Evolutionary conservation across 1,140 invertebrate genomes (phyloP).

Genomic region (Aculops lycopersici): DNA sequence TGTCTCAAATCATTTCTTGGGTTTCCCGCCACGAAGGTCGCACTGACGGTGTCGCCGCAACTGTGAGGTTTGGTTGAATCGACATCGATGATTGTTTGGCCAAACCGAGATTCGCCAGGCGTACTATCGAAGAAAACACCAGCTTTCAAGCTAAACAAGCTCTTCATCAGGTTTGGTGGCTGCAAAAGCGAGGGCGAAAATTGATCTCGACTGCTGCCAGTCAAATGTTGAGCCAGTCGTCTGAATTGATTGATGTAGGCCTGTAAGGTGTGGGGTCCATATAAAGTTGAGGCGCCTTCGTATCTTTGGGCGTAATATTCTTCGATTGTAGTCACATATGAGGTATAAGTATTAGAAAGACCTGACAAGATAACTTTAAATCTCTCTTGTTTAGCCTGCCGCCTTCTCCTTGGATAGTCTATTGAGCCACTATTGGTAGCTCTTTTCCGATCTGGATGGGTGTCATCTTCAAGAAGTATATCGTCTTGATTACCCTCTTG

Average conservation of each 20-base stretch:
- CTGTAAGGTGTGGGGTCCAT: slow-evolving; percentile 40
- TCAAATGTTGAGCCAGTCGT: slow-evolving; percentile 28
- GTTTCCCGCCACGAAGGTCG: slow-evolving; percentile 27
- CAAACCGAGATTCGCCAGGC: slow-evolving; percentile 32
- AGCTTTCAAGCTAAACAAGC: slow-evolving; percentile 35
- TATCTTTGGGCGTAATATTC: slow-evolving; percentile 76
- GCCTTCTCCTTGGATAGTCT: slow-evolving; percentile 4
- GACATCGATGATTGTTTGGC: slow-evolving; percentile 35
- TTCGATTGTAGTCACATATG: slow-evolving; percentile 59
- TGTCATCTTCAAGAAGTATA: slow-evolving; percentile 12
- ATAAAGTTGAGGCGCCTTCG: slow-evolving; percentile 72
- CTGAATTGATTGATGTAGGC: slow-evolving; percentile 47
- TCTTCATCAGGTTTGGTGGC: slow-evolving; percentile 31
- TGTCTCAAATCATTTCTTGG: slow-evolving; percentile 46
- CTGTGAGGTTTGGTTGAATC: background rate
- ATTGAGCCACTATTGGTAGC: slow-evolving; percentile 10
- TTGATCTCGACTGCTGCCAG: slow-evolving; percentile 19
- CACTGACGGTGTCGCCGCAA: slow-evolving; percentile 8
- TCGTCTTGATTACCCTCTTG: too few species aligned
- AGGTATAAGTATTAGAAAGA: slow-evolving; percentile 52
- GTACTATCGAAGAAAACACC: slow-evolving; percentile 44
- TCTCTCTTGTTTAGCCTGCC: background rate
- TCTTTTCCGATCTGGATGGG: background rate
- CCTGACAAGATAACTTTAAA: slow-evolving; percentile 41
- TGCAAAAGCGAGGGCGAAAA: slow-evolving; percentile 31